Evolutionary conservation across 2,888 invertebrate genomes (phyloP), one percentile per base, ranked within the genome.

Genomic region (Ganaspis brasiliensis): DNA sequence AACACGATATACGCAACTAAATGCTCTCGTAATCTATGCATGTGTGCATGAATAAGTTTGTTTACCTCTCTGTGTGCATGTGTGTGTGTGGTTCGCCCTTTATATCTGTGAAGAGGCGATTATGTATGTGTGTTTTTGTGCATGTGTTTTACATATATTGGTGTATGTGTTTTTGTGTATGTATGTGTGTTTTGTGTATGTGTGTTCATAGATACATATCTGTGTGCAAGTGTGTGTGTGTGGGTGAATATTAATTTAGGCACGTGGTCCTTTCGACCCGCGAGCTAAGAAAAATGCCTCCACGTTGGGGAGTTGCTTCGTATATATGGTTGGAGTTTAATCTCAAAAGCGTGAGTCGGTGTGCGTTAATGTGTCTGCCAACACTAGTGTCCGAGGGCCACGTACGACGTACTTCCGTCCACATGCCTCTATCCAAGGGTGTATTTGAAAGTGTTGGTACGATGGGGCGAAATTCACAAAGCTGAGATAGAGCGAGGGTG

Each of bases 211-310:
- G n/a, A n/a, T n/a, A n/a, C n/a, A n/a, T n/a, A n/a, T n/a, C n/a
- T n/a, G n/a, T n/a, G n/a, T n/a, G n/a, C n/a, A n/a, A n/a, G n/a
- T n/a, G n/a, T 49, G 52, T 31, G 61, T 67, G 75, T 56, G 74
- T 79, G 87, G 83, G 84, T 82, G 87, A 83, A 88, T 89, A 90
- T 90, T 90, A 90, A 90, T 90, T 90, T 88, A 87, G 89, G 89
- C 84, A 86, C 85, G 85, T 83, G 45, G 83, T 82, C 84, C 85
- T 81, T 80, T 74, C 61, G 40, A n/a, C 81, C 83, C 73, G 80
- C 83, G 88, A 90, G 88, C 87, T 90, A 90, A 90, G 90, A 90
- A 90, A 90, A 90, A 90, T 90, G 89, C 89, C 88, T 84, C 80
- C 61, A 79, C 82, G 83, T 82, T 81, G 81, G 85, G 83, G 83